Base-by-base conservation (phyloP, 1,140 invertebrate genomes). In the Monochamus saltuarius region DNA sequence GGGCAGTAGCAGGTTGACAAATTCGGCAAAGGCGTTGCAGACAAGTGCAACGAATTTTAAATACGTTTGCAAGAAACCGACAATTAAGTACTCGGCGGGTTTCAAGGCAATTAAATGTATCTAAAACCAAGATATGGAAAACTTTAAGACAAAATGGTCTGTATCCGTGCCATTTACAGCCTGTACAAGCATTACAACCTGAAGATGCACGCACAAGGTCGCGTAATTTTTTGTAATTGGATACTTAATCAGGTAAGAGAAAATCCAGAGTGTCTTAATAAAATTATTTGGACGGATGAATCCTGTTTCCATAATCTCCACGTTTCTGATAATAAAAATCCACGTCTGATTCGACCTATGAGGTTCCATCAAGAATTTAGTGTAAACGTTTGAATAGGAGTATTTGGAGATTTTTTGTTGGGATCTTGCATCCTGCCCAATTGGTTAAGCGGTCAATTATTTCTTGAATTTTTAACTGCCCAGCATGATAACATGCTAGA, bases 341-440 rank as follows among this genome's bases (percentile, higher is more conserved):
- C 35, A 16, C 38, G 38, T 19, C 3, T 36, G 13, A 52, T 36
- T 10, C 22, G 22, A 52, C 2, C 35, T 17, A 22, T 17, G 35
- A 29, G 22, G 29, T 54, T 40, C 42, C 52, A 54, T 39, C 2
- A 54, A 11, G 37, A 43, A 35, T 56, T 43, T 36, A 39, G 35
- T 16, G 38, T 56, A 34, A 56, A 56, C 36, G 38, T 45, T 43
- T 56, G 53, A 17, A 56, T 14, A n/a, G 53, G 40, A 43, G 34
- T 56, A 1, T 14, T 56, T 56, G 45, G 35, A n/a, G 45, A n/a
- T 45, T 45, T 34, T 34, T 13, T 42, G 22, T 29, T 29, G 22
- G 22, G 22, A 29, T 43, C 19, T 2, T 56, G 43, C 16, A 11
- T 22, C 39, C 38, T 56, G 9, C 53, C 42, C 42, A 43, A 14